Conservation (phyloP, 2,797 vertebrate species). For the Danio tinwini region DNA sequence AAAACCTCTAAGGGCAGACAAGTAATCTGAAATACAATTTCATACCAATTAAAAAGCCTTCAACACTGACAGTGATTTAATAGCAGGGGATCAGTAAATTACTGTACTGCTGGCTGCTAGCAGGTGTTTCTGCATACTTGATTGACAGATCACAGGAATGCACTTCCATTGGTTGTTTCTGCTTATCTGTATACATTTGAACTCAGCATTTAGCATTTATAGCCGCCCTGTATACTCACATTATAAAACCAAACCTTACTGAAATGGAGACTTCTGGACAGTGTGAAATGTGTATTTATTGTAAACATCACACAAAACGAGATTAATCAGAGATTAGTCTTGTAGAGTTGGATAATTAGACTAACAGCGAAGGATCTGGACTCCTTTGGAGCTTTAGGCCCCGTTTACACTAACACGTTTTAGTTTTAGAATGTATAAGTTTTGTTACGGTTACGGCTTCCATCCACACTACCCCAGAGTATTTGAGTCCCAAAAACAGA, state of each 20-base stretch:
- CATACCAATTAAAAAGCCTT: not conserved
- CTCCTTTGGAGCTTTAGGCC: no score
- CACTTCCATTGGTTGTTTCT: not conserved
- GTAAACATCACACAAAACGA: no score
- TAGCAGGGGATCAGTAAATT: not conserved
- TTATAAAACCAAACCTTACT: not conserved
- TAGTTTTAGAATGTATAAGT: no score
- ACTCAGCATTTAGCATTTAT: not conserved
- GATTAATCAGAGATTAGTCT: no score
- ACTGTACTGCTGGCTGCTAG: not conserved
- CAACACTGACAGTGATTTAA: conserved; percentile 6
- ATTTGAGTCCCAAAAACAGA: no score
- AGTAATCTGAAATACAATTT: conserved; percentile 4
- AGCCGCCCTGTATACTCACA: not conserved
- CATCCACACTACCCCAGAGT: no score
- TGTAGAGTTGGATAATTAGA: no score
- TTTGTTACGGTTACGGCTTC: no score
- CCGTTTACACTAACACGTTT: no score
- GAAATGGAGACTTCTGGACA: not conserved
- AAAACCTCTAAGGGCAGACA: conserved; percentile 1
- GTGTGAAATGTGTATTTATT: not conserved
- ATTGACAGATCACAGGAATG: not conserved
- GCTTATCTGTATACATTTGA: not conserved
- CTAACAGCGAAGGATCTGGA: no score
- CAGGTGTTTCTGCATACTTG: conserved; percentile 2